phyloP scores from a whole-genome alignment of 2,797 vertebrate genomes.

The Eidolon dupreanum region DNA sequence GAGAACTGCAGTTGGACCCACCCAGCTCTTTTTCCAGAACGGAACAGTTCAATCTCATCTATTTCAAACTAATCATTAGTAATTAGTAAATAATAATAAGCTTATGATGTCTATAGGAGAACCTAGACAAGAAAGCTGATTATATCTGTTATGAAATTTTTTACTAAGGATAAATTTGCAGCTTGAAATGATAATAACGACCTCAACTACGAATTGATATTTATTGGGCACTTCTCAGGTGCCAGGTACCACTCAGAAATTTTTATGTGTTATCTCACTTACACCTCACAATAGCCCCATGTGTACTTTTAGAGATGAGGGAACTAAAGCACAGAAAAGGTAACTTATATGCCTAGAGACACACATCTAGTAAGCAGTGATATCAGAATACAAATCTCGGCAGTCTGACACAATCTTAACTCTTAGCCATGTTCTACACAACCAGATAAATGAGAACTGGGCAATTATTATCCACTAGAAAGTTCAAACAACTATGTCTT shows the following conservation, averaged over 20 bases:
- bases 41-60: background rate
- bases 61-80: background rate
- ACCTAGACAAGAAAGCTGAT: background rate
- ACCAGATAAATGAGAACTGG: background rate
- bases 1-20: background rate
- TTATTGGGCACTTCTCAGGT: background rate
- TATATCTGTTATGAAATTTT: background rate
- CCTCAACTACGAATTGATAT: background rate
- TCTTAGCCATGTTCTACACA: background rate
- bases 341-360: background rate
- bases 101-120: background rate
- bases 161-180: background rate
- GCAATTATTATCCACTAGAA: background rate
- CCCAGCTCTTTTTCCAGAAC: background rate
- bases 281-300: background rate
- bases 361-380: background rate
- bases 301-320: background rate
- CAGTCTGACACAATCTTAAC: background rate
- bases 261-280: background rate
- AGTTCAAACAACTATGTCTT: background rate
- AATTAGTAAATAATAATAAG: background rate
- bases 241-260: background rate
- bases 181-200: constrained; percentile 1
- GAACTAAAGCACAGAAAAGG: background rate
- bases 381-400: background rate